Percentiles rank a stretch among this genome's conserved stretches.
These are phyloP conservation scores for Drosophila mercatorum DNA, from an alignment of 2,888 invertebrate genomes.

Conservation along the genomic window DNA sequence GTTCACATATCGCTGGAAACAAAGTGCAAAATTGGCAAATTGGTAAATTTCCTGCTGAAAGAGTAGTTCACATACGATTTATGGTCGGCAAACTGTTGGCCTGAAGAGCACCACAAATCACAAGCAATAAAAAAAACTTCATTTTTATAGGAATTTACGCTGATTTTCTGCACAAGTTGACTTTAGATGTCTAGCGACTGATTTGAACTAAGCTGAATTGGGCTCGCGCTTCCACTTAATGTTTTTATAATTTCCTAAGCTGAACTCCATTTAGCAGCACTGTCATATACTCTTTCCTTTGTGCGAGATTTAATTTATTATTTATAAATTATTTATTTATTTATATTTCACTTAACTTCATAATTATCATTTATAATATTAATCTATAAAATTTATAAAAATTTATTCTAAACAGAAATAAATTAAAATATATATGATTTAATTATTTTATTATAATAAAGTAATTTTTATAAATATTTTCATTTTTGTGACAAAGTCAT, in stretches of 20 bases:
- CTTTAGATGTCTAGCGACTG: conserved; percentile 9
- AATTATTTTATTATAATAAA: neutral
- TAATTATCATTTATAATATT: no score
- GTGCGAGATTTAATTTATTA: neutral
- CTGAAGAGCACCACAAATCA: conserved; percentile 30
- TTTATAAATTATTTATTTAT: no score
- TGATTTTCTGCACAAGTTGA: neutral
- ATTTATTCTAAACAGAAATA: no score
- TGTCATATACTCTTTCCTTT: neutral
- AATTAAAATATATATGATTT: no score
- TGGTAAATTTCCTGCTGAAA: neutral
- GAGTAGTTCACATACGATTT: conserved; percentile 24
- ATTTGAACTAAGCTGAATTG: conserved; percentile 4
- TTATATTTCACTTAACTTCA: no score
- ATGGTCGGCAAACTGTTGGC: conserved; percentile 23
- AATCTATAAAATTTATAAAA: no score
- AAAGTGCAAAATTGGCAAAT: neutral
- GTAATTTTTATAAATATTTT: neutral
- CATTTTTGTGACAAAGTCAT: neutral
- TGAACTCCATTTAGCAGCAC: neutral
- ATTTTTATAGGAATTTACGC: conserved; percentile 1
- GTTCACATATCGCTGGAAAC: conserved; percentile 42
- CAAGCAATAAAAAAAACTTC: conserved; percentile 34
- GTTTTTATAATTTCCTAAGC: neutral
- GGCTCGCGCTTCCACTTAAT: neutral